Percentiles rank a stretch among this genome's conserved stretches.
These are phyloP conservation scores for Neodiprion fabricii DNA, from an alignment of 1,140 invertebrate genomes.

Conservation along the genomic window DNA sequence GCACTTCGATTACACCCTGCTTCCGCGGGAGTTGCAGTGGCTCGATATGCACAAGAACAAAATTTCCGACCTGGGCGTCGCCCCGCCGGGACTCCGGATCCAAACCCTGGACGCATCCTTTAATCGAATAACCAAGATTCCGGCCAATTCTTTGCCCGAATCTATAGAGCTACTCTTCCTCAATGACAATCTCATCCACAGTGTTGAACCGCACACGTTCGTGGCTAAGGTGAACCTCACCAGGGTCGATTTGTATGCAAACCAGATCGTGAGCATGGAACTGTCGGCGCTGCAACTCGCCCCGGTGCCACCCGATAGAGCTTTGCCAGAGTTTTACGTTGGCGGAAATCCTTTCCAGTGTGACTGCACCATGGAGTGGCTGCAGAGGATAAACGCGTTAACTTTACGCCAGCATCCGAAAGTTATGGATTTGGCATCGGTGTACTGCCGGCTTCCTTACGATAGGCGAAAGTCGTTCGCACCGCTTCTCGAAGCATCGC, in stretches of 20 bases:
- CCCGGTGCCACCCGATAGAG: constrained; percentile 71
- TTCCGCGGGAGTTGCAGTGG: constrained; percentile 80
- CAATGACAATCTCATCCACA: constrained; percentile 82
- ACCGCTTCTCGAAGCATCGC: constrained; percentile 78
- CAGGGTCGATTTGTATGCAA: constrained; percentile 84
- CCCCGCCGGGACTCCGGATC: constrained; percentile 67
- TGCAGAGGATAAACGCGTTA: constrained; percentile 80
- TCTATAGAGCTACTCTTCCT: constrained; percentile 81
- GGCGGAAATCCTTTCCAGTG: constrained; percentile 88
- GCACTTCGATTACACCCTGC: constrained; percentile 83
- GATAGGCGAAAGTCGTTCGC: constrained; percentile 77
- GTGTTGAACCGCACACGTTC: constrained; percentile 83
- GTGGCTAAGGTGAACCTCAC: constrained; percentile 83
- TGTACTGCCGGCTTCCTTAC: constrained; percentile 84
- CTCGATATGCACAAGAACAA: constrained; percentile 84
- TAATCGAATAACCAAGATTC: constrained; percentile 79
- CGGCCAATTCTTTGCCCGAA: constrained; percentile 74
- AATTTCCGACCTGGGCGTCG: constrained; percentile 73
- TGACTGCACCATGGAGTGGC: constrained; percentile 88
- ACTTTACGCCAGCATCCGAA: constrained; percentile 77
- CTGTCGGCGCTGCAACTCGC: constrained; percentile 78
- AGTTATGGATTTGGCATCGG: constrained; percentile 84
- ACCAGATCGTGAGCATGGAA: constrained; percentile 83
- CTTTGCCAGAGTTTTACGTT: constrained; percentile 85
- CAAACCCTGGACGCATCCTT: constrained; percentile 84